Percentiles rank a stretch among this genome's conserved stretches.
Evolutionary conservation across 2,888 invertebrate species (phyloP).

Genomic region (Drosophila pullipes): DNA sequence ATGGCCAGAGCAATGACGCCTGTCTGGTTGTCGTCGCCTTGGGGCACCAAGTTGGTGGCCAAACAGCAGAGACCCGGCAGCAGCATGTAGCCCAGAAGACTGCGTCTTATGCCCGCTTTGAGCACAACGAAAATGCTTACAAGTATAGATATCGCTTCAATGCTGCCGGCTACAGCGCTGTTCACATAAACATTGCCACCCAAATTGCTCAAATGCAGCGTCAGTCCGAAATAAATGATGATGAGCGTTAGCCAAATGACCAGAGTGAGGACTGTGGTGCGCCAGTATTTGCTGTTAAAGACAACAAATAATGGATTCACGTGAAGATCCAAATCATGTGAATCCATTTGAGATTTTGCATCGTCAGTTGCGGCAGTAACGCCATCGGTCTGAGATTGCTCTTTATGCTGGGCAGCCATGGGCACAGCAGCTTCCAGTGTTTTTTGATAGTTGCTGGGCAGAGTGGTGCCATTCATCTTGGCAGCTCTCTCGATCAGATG

Average conservation of each 20-base stretch:
- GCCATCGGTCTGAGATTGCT: constrained; percentile 27
- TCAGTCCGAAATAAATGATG: constrained; percentile 92
- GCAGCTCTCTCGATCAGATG: constrained; percentile 89
- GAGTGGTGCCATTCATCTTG: constrained; percentile 87
- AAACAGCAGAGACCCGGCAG: constrained; percentile 90
- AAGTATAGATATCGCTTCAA: constrained; percentile 91
- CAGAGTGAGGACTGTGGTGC: constrained; percentile 89
- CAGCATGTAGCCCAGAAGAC: constrained; percentile 89
- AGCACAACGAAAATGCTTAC: constrained; percentile 90
- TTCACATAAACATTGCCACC: constrained; percentile 91
- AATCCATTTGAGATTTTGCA: constrained; percentile 66
- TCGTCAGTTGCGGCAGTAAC: constrained; percentile 19
- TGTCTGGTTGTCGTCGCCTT: constrained; percentile 86
- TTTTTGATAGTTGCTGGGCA: constrained; percentile 90
- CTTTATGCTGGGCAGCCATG: constrained; percentile 71
- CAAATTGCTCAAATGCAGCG: constrained; percentile 90
- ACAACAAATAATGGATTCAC: constrained; percentile 88
- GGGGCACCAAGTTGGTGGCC: constrained; percentile 87
- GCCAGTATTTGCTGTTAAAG: constrained; percentile 88
- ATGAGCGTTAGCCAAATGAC: constrained; percentile 91
- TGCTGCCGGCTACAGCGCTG: constrained; percentile 88
- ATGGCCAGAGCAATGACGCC: constrained; percentile 89
- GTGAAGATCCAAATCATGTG: constrained; percentile 56
- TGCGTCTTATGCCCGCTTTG: constrained; percentile 90
- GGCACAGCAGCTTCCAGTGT: constrained; percentile 84